Evolutionary conservation across 2,113 vertebrate genomes (phyloP), one percentile per base, ranked within the genome.

Genomic region (Indicator indicator): DNA sequence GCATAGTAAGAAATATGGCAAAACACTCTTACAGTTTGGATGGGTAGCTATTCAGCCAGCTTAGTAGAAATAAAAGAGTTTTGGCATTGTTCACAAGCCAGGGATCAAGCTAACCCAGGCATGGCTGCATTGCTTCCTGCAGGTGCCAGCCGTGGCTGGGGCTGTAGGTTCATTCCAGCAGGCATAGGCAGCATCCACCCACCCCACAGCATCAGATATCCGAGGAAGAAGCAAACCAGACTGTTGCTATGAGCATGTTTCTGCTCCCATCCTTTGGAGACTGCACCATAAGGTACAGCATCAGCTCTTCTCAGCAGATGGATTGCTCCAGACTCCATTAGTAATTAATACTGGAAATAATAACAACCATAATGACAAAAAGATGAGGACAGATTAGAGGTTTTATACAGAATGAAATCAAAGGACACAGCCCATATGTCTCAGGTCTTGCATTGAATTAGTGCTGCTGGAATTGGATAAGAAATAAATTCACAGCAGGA

Each of bases 281-380:
- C 16, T 0, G 1, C 2, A 2, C 28, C 1, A 0, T 15, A 33
- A 55, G 18, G 26, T 21, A 30, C 30, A 60, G 27, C 3, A 1
- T 38, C 1, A 5, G 44, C 21, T 38, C 16, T 60, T 24, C 65
- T 68, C 33, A 30, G 46, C 30, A 26, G 82, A 56, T 52, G 54
- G 27, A 38, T 56, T n/a, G 16, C 71, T 82, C 14, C n/a, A 50
- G 46, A 40, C 38, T 76, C 32, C 14, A 8, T 42, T 21, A 13
- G 46, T 26, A 38, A 63, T 33, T 58, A 64, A 20, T 54, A 23
- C 30, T 54, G 76, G 69, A 55, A 80, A 78, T 50, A 76, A 44
- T 38, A 72, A 46, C 2, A 3, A 28, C 26, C 0, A 1, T 69
- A 16, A 65, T 14, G 40, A 62, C 26, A 55, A 83, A 73, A 73